A percentile compares a stretch with the other conserved stretches of the same genome.
Conservation (phyloP, 1,140 invertebrate genomes). For the Trigoniulus corallinus region DNA sequence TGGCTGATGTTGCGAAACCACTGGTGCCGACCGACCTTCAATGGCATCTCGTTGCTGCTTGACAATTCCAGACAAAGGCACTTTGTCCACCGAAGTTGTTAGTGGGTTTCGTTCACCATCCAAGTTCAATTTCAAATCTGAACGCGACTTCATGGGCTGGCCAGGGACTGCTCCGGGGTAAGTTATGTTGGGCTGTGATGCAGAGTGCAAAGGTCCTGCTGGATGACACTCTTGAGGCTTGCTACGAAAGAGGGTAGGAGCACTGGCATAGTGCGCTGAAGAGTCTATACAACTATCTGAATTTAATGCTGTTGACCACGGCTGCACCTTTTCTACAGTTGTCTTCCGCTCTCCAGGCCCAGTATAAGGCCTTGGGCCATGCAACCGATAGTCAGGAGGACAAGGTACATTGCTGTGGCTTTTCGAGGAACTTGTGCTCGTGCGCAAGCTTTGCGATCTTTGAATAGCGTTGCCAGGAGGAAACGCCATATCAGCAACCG, state of each 20-base stretch:
- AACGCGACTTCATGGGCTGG: slow-evolving; percentile 6
- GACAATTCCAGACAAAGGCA: slow-evolving; percentile 20
- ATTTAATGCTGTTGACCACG: not conserved
- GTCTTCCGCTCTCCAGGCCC: slow-evolving; percentile 5
- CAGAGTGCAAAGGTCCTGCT: slow-evolving; percentile 5
- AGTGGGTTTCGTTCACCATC: slow-evolving; percentile 7
- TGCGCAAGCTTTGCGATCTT: slow-evolving; percentile 16
- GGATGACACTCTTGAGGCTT: too few species aligned
- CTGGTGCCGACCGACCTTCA: slow-evolving; percentile 16
- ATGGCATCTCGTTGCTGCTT: slow-evolving; percentile 23
- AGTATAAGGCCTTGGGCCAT: slow-evolving; percentile 8
- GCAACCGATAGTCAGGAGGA: slow-evolving; percentile 6
- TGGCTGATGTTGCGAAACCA: too few species aligned
- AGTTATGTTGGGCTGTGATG: slow-evolving; percentile 11
- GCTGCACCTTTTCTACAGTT: not conserved
- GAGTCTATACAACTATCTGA: not conserved
- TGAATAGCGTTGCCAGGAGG: slow-evolving; percentile 9
- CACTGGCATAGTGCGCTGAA: slow-evolving; percentile 10
- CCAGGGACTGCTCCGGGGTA: slow-evolving; percentile 8
- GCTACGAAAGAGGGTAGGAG: too few species aligned
- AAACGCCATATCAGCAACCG: not conserved
- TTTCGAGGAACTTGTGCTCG: slow-evolving; percentile 16
- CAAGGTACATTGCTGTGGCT: slow-evolving; percentile 8
- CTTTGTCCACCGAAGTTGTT: slow-evolving; percentile 8
- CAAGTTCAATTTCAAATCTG: slow-evolving; percentile 5